Evolutionary conservation across 2,113 vertebrate genomes (phyloP), one percentile per base, ranked within the genome.

Genomic region (Ciconia maguari): DNA sequence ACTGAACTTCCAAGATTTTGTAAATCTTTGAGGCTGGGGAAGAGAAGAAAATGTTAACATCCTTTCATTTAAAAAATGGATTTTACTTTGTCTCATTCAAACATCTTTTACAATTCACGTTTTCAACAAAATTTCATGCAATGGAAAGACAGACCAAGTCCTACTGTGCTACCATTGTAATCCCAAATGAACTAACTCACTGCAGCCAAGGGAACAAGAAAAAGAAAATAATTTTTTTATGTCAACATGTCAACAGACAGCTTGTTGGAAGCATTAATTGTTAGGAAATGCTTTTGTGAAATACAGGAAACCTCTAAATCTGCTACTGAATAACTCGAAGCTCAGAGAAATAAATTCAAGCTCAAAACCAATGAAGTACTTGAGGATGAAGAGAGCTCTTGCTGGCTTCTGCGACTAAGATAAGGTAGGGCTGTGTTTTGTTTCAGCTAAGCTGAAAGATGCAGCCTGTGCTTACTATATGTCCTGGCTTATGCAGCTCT

Each of bases 81-180:
- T 83, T 95, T 94, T 57, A 62, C 58, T 94, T 95, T 57, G 61
- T 78, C 48, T 89, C 32, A 75, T 89, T 93, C 89, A 79, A 93
- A 58, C 0, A 5, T 27, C 42, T 84, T 84, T 89, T 71, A 70
- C 51, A 86, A 44, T 91, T 94, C 69, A 84, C 25, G 68, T 38
- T 95, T 94, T 71, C 51, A 96, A 93, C 60, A 91, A 84, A 84
- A 95, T 93, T 79, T 84, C 24, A 41, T 34, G 29, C 77, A 91
- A 96, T 80, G 27, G 80, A 92, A 94, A 91, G 70, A 75, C 64
- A 92, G 90, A 96, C 15, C 58, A 87, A 91, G 26, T 79, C 89
- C 77, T 78, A 75, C 91, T 96, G 89, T 87, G 87, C 87, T 84
- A 60, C 87, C 52, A 76, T 71, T 95, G 89, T 95, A 87, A 89